A percentile compares a stretch with the other conserved stretches of the same genome.
phyloP scores from a whole-genome alignment of 2,797 vertebrate species.

The Corythornis leucogaster region DNA sequence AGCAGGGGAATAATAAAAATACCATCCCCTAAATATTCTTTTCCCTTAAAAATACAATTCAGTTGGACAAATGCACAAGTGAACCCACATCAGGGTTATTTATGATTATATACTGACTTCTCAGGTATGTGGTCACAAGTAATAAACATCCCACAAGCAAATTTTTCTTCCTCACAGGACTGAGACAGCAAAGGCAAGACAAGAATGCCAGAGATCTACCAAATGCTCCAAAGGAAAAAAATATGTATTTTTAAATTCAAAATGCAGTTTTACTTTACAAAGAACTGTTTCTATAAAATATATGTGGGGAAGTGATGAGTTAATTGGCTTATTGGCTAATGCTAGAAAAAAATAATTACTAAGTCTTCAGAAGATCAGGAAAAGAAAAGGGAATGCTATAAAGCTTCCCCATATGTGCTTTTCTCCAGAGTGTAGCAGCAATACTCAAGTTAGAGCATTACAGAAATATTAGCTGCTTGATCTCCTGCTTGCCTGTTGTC shows the following conservation, averaged over 20 bases:
- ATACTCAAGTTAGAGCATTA: background rate
- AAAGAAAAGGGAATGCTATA: background rate
- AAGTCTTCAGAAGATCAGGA: background rate
- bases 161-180: background rate
- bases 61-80: background rate
- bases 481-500: background rate
- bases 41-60: background rate
- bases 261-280: background rate
- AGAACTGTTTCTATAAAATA: background rate
- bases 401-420: background rate
- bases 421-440: background rate
- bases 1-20: background rate
- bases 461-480: background rate
- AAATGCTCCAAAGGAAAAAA: background rate
- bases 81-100: background rate
- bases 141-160: background rate
- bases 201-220: background rate
- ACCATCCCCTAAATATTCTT: background rate
- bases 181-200: background rate
- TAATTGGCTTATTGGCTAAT: background rate
- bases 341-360: background rate
- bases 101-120: background rate
- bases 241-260: slow-evolving; percentile 20
- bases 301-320: background rate
- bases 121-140: background rate